Evolutionary conservation across 1,140 invertebrate genomes (phyloP).

Genomic region (Drosophila yakuba): DNA sequence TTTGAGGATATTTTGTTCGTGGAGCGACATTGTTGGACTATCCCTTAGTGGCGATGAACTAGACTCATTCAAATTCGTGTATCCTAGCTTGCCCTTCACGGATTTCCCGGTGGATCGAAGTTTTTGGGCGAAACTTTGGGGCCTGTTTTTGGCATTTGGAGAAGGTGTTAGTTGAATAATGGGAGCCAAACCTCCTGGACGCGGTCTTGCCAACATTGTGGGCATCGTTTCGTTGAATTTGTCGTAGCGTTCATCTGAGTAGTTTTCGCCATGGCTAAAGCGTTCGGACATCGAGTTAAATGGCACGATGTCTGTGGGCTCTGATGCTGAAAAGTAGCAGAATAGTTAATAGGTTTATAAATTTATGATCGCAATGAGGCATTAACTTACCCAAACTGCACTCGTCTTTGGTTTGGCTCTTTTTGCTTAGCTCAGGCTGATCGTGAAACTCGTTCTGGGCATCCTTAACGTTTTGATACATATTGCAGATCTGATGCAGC

Average conservation of each 20-base stretch:
- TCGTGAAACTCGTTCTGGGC: slow-evolving; percentile 95
- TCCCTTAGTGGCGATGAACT: slow-evolving; percentile 90
- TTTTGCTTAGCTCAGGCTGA: slow-evolving; percentile 86
- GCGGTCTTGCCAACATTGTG: slow-evolving; percentile 53
- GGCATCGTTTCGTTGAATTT: slow-evolving; percentile 84
- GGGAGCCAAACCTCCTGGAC: slow-evolving; percentile 65
- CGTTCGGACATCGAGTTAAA: slow-evolving; percentile 81
- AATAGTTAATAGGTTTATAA: neutral
- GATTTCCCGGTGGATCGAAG: slow-evolving; percentile 92
- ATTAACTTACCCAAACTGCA: slow-evolving; percentile 80
- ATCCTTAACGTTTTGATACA: slow-evolving; percentile 98
- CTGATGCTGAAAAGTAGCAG: slow-evolving; percentile 85
- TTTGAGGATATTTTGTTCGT: slow-evolving; percentile 86
- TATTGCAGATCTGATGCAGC: slow-evolving; percentile 97
- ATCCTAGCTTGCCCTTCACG: slow-evolving; percentile 89
- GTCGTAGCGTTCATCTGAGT: slow-evolving; percentile 83
- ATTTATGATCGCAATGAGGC: neutral
- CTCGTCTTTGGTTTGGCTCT: slow-evolving; percentile 80
- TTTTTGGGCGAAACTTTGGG: slow-evolving; percentile 94
- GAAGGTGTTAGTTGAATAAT: slow-evolving; percentile 86
- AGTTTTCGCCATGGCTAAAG: slow-evolving; percentile 71
- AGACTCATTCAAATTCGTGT: slow-evolving; percentile 85
- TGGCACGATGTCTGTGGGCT: slow-evolving; percentile 87
- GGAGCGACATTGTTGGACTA: slow-evolving; percentile 86
- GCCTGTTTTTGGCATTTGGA: slow-evolving; percentile 89